phyloP scores from a whole-genome alignment of 2,888 invertebrate species.

The Molanna angustata region DNA sequence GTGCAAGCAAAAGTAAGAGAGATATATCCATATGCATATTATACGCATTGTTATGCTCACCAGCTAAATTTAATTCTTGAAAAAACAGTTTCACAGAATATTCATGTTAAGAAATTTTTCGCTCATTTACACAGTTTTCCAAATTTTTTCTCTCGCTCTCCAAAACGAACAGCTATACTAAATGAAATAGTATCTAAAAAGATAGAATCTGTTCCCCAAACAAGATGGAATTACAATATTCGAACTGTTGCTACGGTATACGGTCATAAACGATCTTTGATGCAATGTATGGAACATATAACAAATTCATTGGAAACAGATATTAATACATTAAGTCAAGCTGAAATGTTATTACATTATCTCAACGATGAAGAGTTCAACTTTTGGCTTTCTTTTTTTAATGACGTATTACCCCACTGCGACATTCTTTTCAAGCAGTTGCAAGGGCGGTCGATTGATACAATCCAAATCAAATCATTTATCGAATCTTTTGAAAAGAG shows the following conservation, averaged over 20 bases:
- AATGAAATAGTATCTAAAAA: constrained; percentile 14
- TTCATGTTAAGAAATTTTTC: constrained; percentile 31
- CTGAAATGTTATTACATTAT: constrained; percentile 11
- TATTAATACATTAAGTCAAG: constrained; percentile 4
- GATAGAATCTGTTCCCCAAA: constrained; percentile 6
- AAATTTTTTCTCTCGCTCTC: constrained; percentile 19
- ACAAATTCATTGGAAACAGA: constrained; percentile 1
- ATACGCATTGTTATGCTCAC: constrained; percentile 35
- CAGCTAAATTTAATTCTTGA: constrained; percentile 34
- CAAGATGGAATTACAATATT: constrained; percentile 1
- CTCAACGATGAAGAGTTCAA: constrained; percentile 6
- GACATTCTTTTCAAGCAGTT: constrained; percentile 5
- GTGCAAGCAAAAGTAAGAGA: constrained; percentile 35
- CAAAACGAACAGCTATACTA: constrained; percentile 5
- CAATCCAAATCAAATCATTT: constrained; percentile 1
- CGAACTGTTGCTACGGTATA: constrained; percentile 4
- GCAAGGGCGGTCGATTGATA: constrained; percentile 1
- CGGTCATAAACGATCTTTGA: constrained; percentile 1
- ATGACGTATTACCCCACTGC: constrained; percentile 5
- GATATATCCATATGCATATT: constrained; percentile 30
- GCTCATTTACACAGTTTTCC: constrained; percentile 28
- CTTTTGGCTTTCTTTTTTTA: constrained; percentile 9
- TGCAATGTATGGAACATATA: constrained; percentile 8
- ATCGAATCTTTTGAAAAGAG: constrained; percentile 4
- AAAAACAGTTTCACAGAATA: constrained; percentile 24